Conservation (phyloP, 2,888 invertebrate species). For the Caenorhabditis afra region DNA sequence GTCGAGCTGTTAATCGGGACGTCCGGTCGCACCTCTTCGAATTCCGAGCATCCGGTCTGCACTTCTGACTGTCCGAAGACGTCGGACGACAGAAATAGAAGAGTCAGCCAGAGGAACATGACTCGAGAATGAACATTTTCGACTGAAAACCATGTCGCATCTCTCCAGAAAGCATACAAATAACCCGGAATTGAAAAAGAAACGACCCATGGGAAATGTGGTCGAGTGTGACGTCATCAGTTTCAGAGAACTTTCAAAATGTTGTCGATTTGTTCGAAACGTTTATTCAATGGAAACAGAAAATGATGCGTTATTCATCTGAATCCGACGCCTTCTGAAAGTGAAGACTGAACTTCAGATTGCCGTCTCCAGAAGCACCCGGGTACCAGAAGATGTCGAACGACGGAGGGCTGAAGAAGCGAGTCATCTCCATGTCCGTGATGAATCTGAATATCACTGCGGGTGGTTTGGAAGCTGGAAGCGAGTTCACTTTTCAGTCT, state of each 20-base stretch:
- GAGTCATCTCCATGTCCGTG: conserved; percentile 35
- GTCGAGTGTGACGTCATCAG: conserved; percentile 11
- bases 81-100: conserved; percentile 21
- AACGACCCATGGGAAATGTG: conserved; percentile 22
- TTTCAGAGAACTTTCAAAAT: neutral
- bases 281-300: neutral
- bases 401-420: conserved; percentile 33
- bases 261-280: neutral
- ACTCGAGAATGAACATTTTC: neutral
- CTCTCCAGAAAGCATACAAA: conserved; percentile 28
- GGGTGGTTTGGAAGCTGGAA: too few species aligned
- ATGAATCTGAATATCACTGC: conserved; percentile 26
- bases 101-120: conserved; percentile 18
- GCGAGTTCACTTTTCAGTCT: conserved; percentile 28
- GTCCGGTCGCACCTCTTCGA: conserved; percentile 20
- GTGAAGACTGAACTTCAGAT: conserved; percentile 47
- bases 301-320: conserved; percentile 8
- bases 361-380: conserved; percentile 29
- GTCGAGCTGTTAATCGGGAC: conserved; percentile 22
- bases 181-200: conserved; percentile 21
- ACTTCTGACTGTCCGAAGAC: neutral
- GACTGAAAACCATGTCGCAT: conserved; percentile 16
- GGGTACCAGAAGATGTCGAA: conserved; percentile 56
- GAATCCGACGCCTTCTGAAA: conserved; percentile 11
- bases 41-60: conserved; percentile 25